Percentiles rank a stretch among this genome's conserved stretches.
Evolutionary conservation across 1,140 invertebrate species (phyloP).

Genomic region (Bombus superbus): DNA sequence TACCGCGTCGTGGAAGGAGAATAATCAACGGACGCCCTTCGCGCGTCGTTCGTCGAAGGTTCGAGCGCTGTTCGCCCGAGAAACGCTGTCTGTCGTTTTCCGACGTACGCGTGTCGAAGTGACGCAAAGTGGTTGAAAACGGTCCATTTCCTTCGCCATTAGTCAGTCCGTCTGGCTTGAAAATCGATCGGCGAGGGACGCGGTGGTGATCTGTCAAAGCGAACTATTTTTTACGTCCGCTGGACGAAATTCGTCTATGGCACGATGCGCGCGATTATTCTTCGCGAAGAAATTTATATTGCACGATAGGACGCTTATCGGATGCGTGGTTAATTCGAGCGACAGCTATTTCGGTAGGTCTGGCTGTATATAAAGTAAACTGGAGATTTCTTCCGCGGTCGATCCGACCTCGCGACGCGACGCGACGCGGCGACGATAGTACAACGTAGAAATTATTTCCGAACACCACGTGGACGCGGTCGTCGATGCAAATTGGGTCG

Average conservation of each 20-base stretch:
- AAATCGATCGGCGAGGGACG: neutral
- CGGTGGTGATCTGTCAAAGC: neutral
- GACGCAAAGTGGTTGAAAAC: too few relatives aligned
- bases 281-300: neutral
- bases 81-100: neutral
- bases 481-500: conserved; percentile 61
- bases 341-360: neutral
- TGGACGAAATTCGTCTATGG: neutral
- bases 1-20: neutral
- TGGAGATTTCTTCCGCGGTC: conserved; percentile 51
- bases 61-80: neutral
- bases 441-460: conserved; percentile 57
- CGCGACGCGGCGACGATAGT: neutral
- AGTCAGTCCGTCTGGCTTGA: neutral
- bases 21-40: conserved; percentile 9
- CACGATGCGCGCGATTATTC: neutral
- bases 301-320: neutral
- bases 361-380: neutral
- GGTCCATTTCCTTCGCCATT: neutral
- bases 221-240: too few relatives aligned
- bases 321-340: neutral
- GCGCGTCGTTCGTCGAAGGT: neutral
- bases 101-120: too few relatives aligned
- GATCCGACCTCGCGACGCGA: conserved; percentile 7
- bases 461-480: conserved; percentile 9